Conservation (phyloP, 1,140 invertebrate genomes). For the Thereuonema tuberculata region DNA sequence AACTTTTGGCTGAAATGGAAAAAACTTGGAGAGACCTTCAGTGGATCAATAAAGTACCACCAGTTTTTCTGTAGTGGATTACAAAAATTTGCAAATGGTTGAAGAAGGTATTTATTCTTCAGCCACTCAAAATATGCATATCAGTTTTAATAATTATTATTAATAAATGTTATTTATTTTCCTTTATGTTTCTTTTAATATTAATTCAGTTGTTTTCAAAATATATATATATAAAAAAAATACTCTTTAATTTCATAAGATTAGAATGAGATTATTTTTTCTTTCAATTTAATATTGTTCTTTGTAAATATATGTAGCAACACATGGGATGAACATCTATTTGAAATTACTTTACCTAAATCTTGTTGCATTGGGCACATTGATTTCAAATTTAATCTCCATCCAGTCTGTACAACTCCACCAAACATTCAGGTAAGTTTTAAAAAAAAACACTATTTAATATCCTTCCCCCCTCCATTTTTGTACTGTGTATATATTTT, state of each 20-base stretch:
- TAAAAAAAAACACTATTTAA: constrained; percentile 2
- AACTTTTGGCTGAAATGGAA: too few species aligned
- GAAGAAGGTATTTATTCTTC: too few species aligned
- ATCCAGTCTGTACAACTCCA: constrained; percentile 46
- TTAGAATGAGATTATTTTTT: background rate
- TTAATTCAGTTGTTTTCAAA: background rate
- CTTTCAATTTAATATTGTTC: background rate
- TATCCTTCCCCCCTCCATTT: background rate
- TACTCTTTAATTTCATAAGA: background rate
- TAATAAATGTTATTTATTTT: too few species aligned
- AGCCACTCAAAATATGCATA: too few species aligned
- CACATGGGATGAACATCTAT: constrained; percentile 81
- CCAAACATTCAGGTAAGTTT: constrained; percentile 34
- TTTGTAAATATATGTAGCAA: constrained; percentile 32
- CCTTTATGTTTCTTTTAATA: background rate
- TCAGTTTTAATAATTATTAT: too few species aligned
- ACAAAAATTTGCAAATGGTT: too few species aligned
- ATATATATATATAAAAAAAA: background rate
- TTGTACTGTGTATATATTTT: background rate
- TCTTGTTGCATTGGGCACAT: constrained; percentile 63
- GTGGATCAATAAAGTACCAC: too few species aligned
- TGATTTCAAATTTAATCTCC: constrained; percentile 69
- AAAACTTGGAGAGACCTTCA: too few species aligned
- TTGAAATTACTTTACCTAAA: constrained; percentile 67
- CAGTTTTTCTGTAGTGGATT: too few species aligned